Evolutionary conservation across 2,888 invertebrate genomes (phyloP).

Genomic region (Ferrisia virgata): DNA sequence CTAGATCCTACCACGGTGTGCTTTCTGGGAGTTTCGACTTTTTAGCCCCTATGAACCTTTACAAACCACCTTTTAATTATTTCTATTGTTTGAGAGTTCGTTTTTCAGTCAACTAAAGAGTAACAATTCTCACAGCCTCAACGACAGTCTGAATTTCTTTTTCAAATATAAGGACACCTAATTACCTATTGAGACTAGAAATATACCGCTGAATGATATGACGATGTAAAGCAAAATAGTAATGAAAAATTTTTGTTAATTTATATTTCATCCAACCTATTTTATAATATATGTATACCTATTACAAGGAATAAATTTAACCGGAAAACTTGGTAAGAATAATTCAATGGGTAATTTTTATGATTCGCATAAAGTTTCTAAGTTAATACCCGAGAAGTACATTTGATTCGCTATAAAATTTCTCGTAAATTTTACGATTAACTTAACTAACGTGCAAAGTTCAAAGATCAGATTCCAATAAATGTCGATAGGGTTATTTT

Average conservation of each 20-base stretch:
- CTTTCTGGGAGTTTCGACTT: too few species aligned
- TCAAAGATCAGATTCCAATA: not conserved
- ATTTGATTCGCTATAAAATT: not conserved
- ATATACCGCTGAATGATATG: too few species aligned
- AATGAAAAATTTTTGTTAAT: not conserved
- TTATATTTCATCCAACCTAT: not conserved
- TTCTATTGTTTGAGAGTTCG: too few species aligned
- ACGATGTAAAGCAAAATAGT: not conserved
- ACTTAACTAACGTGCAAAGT: not conserved
- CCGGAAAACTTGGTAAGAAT: not conserved
- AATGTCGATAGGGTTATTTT: not conserved
- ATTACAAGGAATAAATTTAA: not conserved
- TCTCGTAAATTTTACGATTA: not conserved
- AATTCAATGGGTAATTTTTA: conserved; percentile 7
- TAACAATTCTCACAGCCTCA: too few species aligned
- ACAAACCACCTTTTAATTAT: too few species aligned
- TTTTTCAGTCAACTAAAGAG: too few species aligned
- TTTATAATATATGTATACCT: too few species aligned
- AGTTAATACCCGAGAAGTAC: not conserved
- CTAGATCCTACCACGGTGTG: too few species aligned
- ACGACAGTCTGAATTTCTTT: too few species aligned
- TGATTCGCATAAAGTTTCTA: not conserved
- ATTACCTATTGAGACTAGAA: too few species aligned
- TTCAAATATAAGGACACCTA: too few species aligned
- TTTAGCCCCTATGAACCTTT: too few species aligned